These are phyloP conservation scores for Quadriops clusia DNA, from an alignment of 2,888 invertebrate genomes.

Conservation along the genomic window DNA sequence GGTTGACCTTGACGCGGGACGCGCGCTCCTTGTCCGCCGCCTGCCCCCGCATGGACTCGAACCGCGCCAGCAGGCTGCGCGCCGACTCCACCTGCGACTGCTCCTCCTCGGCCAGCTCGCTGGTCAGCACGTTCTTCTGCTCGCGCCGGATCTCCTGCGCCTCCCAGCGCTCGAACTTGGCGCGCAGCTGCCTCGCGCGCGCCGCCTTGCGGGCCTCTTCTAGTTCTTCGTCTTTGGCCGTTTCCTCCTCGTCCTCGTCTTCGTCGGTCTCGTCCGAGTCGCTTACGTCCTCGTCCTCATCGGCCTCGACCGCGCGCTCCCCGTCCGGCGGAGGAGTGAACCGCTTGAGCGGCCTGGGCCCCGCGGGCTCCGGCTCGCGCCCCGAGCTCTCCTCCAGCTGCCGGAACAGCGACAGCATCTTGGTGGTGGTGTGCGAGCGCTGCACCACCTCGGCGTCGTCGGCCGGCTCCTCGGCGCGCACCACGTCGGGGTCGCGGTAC, in stretches of 20 bases:
- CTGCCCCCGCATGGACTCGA: conserved; percentile 68
- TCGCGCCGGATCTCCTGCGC: conserved; percentile 51
- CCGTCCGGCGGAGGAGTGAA: conserved; percentile 73
- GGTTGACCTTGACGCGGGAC: conserved; percentile 63
- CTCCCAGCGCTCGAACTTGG: conserved; percentile 83
- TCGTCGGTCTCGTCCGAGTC: conserved; percentile 31
- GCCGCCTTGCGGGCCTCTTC: conserved; percentile 60
- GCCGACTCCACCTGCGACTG: conserved; percentile 78
- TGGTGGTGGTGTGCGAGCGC: conserved; percentile 61
- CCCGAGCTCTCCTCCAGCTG: conserved; percentile 69
- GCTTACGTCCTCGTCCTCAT: conserved; percentile 34
- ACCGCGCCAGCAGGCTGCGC: conserved; percentile 67
- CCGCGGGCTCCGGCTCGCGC: conserved; percentile 35
- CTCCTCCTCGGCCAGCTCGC: conserved; percentile 43
- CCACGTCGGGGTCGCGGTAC: conserved; percentile 61
- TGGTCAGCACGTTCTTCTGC: conserved; percentile 32
- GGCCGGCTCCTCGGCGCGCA: conserved; percentile 46
- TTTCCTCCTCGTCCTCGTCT: conserved; percentile 37
- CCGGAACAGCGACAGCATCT: conserved; percentile 80
- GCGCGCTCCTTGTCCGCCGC: conserved; percentile 40
- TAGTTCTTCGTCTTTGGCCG: conserved; percentile 30
- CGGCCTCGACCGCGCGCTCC: conserved; percentile 33
- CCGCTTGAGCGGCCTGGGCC: conserved; percentile 73
- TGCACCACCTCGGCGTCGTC: conserved; percentile 43
- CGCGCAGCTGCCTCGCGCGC: conserved; percentile 71